Base-by-base conservation (phyloP, 2,888 invertebrate species). In the Microdon myrmicae region DNA sequence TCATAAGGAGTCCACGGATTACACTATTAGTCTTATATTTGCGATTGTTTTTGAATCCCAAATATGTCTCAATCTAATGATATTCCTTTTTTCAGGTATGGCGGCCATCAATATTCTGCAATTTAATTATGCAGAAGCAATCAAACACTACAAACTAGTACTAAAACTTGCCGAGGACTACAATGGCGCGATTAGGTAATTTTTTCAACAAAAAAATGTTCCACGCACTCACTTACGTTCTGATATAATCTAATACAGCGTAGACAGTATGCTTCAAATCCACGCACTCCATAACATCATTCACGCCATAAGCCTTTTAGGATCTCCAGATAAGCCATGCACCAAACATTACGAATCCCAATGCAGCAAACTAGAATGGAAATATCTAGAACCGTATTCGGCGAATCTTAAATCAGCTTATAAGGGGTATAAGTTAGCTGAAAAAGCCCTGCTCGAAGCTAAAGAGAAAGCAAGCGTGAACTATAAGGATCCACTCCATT, bases 261-360 rank as follows among this genome's bases (percentile, higher is more conserved):
- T 88, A 10, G 90, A 90, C 73, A 85, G 85, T 37, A 78, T 89
- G 28, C 80, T 85, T 68, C 81, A 85, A 71, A 84, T 90, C 14
- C 90, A 90, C 74, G 83, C 88, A 0, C 76, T 87, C 53, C 82
- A 87, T 70, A 90, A 90, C 75, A 79, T 88, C 35, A 79, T 84
- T 2, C 83, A 87, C 55, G 73, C 75, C 55, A 73, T 83, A 4
- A 37, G 54, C 3, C 16, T 28, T 0, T 12, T 22, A 6, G 16
- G 22, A 8, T 8, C 20, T 3, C 4, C 16, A 8, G 49, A 58
- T 9, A 19, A 23, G 2, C 5, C 31, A 1, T 23, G n/a, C 2
- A 19, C 60, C 4, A 12, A 41, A 2, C 35, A 35, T 2, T 73
- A 73, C 54, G 67, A 69, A 32, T 31, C 35, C 0, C 83, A 86